phyloP scores from a whole-genome alignment of 2,113 vertebrate species.

The Rhinoptilus africanus region DNA sequence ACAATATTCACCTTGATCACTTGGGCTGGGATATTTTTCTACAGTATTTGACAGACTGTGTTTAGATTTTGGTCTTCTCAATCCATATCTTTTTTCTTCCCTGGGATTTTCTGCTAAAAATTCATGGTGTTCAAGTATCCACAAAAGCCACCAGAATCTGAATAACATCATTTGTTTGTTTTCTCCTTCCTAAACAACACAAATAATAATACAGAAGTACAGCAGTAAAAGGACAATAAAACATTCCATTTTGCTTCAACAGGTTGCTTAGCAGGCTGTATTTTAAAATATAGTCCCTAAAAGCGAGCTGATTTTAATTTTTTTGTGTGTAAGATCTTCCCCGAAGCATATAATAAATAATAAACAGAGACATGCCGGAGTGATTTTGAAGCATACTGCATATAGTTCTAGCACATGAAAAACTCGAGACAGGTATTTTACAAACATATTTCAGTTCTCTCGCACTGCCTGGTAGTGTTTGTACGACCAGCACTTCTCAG shows the following conservation, averaged over 20 bases:
- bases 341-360: neutral
- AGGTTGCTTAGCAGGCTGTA: neutral
- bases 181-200: slow-evolving; percentile 51
- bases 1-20: slow-evolving; percentile 75
- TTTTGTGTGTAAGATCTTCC: neutral
- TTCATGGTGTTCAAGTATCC: slow-evolving; percentile 71
- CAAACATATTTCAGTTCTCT: neutral
- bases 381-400: neutral
- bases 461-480: neutral
- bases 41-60: slow-evolving; percentile 64
- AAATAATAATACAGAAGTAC: slow-evolving; percentile 10
- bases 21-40: slow-evolving; percentile 58
- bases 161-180: slow-evolving; percentile 65
- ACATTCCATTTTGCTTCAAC: neutral
- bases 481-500: neutral
- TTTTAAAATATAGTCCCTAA: neutral
- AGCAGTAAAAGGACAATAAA: neutral
- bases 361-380: neutral
- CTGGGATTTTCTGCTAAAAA: slow-evolving; percentile 75
- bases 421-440: neutral
- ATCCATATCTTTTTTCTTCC: slow-evolving; percentile 67
- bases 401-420: neutral
- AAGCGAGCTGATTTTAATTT: neutral
- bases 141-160: slow-evolving; percentile 69
- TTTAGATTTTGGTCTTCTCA: slow-evolving; percentile 69